Conservation (phyloP, 2,113 vertebrate genomes). For the Hemiprocne comata region DNA sequence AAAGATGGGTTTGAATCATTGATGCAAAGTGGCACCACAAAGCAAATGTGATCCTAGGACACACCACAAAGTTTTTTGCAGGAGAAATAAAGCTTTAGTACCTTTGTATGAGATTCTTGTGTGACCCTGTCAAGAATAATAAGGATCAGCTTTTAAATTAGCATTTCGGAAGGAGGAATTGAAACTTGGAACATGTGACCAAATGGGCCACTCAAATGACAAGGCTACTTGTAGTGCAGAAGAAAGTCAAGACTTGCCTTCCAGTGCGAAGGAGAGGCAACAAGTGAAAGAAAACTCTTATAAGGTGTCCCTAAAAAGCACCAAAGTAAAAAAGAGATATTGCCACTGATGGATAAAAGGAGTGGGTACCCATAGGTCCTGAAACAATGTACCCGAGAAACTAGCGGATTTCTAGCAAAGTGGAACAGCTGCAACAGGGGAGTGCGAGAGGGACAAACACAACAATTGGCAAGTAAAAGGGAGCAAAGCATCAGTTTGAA, state of each 20-base stretch:
- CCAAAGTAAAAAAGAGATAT: not conserved
- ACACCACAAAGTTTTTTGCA: not conserved
- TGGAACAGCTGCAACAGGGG: not conserved
- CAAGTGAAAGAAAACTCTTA: not conserved
- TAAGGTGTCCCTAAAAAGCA: not conserved
- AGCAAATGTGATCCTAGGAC: not conserved
- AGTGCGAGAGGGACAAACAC: not conserved
- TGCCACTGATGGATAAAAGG: not conserved
- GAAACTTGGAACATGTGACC: not conserved
- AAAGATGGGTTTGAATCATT: not conserved
- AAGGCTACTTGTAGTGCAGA: not conserved
- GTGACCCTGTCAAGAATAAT: not conserved
- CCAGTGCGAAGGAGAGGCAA: not conserved
- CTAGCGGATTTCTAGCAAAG: not conserved
- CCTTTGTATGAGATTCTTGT: not conserved
- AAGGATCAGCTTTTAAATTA: not conserved
- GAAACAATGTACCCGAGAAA: not conserved
- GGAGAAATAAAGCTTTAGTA: not conserved
- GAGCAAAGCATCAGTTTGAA: not conserved
- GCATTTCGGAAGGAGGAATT: not conserved
- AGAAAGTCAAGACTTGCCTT: not conserved
- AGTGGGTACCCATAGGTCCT: not conserved
- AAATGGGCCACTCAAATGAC: not conserved
- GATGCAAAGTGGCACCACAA: not conserved
- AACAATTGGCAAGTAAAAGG: not conserved